Base-by-base conservation (phyloP, 2,888 invertebrate genomes). In the Iphiclides podalirius region DNA sequence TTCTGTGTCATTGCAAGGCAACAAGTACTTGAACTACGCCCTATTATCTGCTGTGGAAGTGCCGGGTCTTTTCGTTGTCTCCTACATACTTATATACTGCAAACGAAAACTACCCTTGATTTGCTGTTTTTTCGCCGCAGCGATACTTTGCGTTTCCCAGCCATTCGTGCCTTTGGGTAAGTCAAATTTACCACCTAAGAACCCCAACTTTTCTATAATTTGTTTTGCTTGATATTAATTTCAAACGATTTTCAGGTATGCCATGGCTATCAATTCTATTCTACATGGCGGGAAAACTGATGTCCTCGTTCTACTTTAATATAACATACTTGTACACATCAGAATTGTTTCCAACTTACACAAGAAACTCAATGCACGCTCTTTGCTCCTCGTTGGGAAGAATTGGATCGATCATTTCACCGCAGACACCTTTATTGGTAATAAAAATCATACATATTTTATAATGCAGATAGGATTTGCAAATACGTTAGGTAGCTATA, bases 11-110 rank as follows among this genome's bases (percentile, higher is more conserved):
- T 74, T 96, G 23, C 90, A 92, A 58, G 95, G 95, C 1, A 92
- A 95, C 68, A 93, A 93, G 63, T 95, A 95, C 66, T 61, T 93
- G 1, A 95, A 95, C 72, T 95, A 93, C 61, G 92, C 93, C 2
- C 62, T 93, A 14, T 87, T 91, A 0, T 72, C 89, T 0, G 50
- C 90, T 0, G 83, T 91, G 4, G 93, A 87, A 54, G 71, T 93
- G 14, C 93, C 93, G 0, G 92, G 90, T 0, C 89, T 86, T 43
- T 68, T 91, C 16, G 63, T 90, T 6, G 86, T 90, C 1, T 90
- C 89, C 58, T 83, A 90, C 46, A 66, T 92, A 14, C 71, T 92
- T 52, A 90, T 91, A 53, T 71, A 78, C 38, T 82, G 83, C 35
- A 92, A 90, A 36, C 83, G 92, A 51, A 91, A 91, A 63, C 70